Percentiles rank a stretch among this genome's conserved stretches.
phyloP scores from a whole-genome alignment of 37 sponge, comb jelly and placozoan genomes.

The Oopsacas minuta region DNA sequence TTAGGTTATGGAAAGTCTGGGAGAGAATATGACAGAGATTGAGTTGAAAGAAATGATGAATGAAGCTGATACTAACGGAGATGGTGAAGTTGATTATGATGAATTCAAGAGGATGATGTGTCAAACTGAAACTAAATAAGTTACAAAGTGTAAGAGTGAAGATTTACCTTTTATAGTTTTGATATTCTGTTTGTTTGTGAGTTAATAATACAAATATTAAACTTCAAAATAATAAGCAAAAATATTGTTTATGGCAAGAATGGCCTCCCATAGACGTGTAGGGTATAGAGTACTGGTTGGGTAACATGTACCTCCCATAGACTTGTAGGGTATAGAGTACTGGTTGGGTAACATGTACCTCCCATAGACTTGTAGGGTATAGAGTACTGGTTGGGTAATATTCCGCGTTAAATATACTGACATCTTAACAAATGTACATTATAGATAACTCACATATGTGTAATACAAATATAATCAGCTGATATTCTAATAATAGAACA shows the following conservation, averaged over 20 bases:
- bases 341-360: too few species aligned
- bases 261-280: too few species aligned
- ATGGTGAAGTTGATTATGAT: background rate
- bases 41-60: slow-evolving; percentile 13
- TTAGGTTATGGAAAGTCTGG: background rate
- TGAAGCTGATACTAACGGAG: background rate
- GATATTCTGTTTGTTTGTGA: background rate
- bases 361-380: too few species aligned
- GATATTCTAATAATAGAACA: background rate
- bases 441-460: background rate
- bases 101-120: background rate
- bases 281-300: too few species aligned
- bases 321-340: too few species aligned
- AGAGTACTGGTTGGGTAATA: too few species aligned
- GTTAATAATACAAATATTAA: background rate
- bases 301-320: too few species aligned
- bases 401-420: too few species aligned
- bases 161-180: background rate
- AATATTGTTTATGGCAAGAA: background rate
- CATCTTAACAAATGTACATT: too few species aligned
- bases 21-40: background rate
- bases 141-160: background rate
- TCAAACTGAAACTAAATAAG: background rate
- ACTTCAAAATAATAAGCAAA: background rate
- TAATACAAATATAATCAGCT: background rate